Conservation (phyloP, 2,113 vertebrate species). For the Spea bombifrons region DNA sequence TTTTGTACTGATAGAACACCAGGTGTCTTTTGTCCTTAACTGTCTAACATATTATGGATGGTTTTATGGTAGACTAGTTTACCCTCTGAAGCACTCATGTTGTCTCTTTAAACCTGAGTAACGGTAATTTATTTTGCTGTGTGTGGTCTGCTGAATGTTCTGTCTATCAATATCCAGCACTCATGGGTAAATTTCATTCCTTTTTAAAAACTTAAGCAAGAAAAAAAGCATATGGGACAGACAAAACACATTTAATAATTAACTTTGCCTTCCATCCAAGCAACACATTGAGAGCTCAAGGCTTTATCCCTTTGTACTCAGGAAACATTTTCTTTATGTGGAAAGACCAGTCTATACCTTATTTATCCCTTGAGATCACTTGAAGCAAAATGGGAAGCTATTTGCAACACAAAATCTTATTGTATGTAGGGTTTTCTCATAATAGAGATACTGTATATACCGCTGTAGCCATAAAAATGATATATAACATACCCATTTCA, state of each 20-base stretch:
- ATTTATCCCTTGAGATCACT: not conserved
- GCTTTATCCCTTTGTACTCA: not conserved
- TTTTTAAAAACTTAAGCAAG: constrained; percentile 19
- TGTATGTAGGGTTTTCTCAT: constrained; percentile 14
- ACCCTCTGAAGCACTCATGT: constrained; percentile 25
- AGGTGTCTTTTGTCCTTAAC: constrained; percentile 39
- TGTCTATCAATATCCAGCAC: not conserved
- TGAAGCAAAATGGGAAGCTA: not conserved
- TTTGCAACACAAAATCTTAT: constrained; percentile 4
- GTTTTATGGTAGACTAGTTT: constrained; percentile 37
- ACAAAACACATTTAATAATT: constrained; percentile 31
- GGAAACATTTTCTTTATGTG: not conserved
- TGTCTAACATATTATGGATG: constrained; percentile 34
- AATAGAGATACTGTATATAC: constrained; percentile 2
- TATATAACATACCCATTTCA: not conserved
- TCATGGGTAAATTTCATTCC: constrained; percentile 17
- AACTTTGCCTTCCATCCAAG: constrained; percentile 18
- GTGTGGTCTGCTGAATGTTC: constrained; percentile 34
- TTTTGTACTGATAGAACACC: constrained; percentile 3
- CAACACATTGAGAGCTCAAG: not conserved
- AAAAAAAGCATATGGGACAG: not conserved
- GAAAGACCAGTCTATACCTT: not conserved
- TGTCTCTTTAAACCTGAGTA: constrained; percentile 37
- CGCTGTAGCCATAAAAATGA: not conserved
- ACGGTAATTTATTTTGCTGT: constrained; percentile 17